Base-by-base conservation (phyloP, 2,113 vertebrate genomes). In the Melospiza melodia region DNA sequence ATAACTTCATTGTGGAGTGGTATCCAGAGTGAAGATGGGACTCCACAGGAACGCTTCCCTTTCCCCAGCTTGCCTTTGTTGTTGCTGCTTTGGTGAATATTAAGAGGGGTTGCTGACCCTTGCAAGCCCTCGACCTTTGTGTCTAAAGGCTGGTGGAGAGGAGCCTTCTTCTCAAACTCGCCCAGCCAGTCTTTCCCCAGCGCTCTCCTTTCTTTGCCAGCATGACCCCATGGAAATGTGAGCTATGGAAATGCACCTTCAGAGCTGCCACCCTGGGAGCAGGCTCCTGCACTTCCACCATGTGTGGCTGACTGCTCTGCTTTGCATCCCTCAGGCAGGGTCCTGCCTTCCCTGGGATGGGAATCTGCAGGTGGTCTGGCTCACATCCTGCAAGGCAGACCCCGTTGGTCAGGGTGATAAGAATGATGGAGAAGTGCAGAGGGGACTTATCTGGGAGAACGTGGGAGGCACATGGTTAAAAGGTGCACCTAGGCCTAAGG, bases 71-170 rank as follows among this genome's bases (percentile, higher is more conserved):
- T 86, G 92, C 92, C 85, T 97, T 96, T 96, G 94, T 97, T 93
- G 87, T 90, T 61, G 76, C 75, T 94, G 4, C 93, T 96, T 91
- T 92, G 93, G 90, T 96, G 95, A 86, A 96, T 96, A 95, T 93
- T 97, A 94, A 94, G 93, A 97, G 92, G 83, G 93, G 95, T 97
- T 96, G 94, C 94, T 97, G 95, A 95, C 95, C 94, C 96, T 93
- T 97, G 94, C 85, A 37, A 92, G 83, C 93, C 95, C 8, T 46
- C 33, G 81, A 96, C 96, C 91, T 85, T 95, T 94, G 62, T 93
- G 75, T 94, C 89, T 93, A 97, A 95, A 96, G 96, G 94, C 94
- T 90, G 94, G 67, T 85, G 92, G 75, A 91, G 92, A 41, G 61
- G 88, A 96, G 67, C 78, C 93, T 85, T 71, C 95, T 94, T 90